Percentiles rank a stretch among this genome's conserved stretches.
Conservation (phyloP, 2,797 vertebrate genomes). For the Sciurus carolinensis region DNA sequence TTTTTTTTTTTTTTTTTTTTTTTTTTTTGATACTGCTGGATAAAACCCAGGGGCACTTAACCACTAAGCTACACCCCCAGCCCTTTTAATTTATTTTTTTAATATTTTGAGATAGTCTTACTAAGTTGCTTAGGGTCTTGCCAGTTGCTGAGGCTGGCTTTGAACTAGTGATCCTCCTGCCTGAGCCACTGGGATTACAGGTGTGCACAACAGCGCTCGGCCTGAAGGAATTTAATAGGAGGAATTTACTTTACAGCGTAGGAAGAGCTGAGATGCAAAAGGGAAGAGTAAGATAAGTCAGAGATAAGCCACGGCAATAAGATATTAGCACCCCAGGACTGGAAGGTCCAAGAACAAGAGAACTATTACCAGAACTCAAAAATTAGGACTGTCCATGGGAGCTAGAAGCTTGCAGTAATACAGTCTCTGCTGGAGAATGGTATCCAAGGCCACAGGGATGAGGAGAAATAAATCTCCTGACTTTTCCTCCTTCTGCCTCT, state of each 20-base stretch:
- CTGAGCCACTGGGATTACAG: too few species aligned
- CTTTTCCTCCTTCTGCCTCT: not conserved
- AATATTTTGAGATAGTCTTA: too few species aligned
- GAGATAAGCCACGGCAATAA: not conserved
- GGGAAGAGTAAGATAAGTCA: conserved; percentile 34
- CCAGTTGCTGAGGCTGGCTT: too few species aligned
- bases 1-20: too few species aligned
- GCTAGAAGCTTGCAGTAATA: not conserved
- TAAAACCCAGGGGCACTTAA: too few species aligned
- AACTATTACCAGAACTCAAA: not conserved
- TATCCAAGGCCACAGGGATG: not conserved
- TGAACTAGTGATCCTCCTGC: too few species aligned
- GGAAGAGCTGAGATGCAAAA: not conserved
- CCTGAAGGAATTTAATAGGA: conserved; percentile 3
- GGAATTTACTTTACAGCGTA: not conserved
- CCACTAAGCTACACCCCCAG: too few species aligned
- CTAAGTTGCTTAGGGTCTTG: too few species aligned
- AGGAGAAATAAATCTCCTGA: not conserved
- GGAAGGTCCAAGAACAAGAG: not conserved
- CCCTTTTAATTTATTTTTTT: too few species aligned
- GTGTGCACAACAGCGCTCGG: too few species aligned
- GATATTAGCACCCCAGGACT: not conserved
- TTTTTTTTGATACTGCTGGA: too few species aligned
- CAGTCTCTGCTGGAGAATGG: not conserved
- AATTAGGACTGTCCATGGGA: not conserved